Evolutionary conservation across 2,888 invertebrate species (phyloP), one percentile per base, ranked within the genome.

Genomic region (Chrysina gloriosa): DNA sequence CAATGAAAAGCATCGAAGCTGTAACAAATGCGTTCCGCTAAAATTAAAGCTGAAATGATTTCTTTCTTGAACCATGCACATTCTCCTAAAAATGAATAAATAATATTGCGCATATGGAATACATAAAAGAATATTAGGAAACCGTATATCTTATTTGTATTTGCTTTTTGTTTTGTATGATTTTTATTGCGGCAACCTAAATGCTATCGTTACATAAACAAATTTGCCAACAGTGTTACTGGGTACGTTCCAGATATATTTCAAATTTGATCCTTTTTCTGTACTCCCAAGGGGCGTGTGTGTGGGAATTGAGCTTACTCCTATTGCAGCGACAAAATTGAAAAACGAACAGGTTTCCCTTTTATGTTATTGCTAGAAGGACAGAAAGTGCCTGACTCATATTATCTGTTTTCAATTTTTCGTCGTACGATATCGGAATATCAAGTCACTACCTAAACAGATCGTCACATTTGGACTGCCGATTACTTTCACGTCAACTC

Each of bases 211-310:
- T 48, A 66, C 45, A 66, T 58, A 69, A 72, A 72, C 70, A 72
- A 72, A 72, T 72, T 72, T 69, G 69, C 56, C 69, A 63, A 63
- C 64, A 48, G 50, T 56, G 67, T 67, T 70, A 65, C 67, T 65
- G 16, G 11, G 34, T 34, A 63, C 58, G 56, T 66, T 63, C 54
- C 65, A 71, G 66, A 64, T 71, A 74, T 73, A 73, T 72, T 72
- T 72, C 70, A 74, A 71, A 71, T 73, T 74, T 72, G 73, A 74
- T 74, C 73, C 73, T 65, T 72, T 72, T 63, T 66, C 68, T 70
- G 71, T 70, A 67, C 69, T 74, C 71, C 70, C 70, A 50, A 29
- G 70, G 73, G 73, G 47, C 70, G 68, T 67, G 69, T 71, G 63
- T 61, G 69, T 71, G 73, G 72, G 72, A 71, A 74, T 74, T 70